These are phyloP conservation scores for Manis pentadactyla DNA, from an alignment of 2,797 vertebrate genomes.

Conservation along the genomic window DNA sequence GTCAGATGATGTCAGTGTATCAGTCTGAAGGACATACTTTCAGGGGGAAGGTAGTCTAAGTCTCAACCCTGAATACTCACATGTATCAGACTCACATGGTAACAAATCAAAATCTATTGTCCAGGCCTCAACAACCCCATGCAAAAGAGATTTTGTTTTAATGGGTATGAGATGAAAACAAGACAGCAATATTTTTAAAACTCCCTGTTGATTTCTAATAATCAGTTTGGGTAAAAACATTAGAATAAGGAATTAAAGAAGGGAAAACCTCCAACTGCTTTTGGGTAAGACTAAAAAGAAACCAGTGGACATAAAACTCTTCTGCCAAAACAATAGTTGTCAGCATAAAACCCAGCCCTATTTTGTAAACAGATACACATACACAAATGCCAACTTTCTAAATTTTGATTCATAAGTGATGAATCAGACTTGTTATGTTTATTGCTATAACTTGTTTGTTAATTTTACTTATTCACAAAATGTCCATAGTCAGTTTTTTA, in stretches of 20 bases:
- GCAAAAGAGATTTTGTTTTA: not conserved
- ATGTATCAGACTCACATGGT: not conserved
- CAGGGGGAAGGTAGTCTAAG: not conserved
- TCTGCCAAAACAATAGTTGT: not conserved
- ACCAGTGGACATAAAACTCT: not conserved
- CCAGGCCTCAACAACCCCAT: not conserved
- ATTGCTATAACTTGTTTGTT: not conserved
- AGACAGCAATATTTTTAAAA: not conserved
- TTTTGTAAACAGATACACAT: not conserved
- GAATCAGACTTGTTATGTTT: not conserved
- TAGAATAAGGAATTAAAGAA: not conserved
- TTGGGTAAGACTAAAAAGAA: not conserved
- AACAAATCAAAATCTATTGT: not conserved
- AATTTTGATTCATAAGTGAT: not conserved
- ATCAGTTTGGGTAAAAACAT: not conserved
- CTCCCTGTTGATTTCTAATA: not conserved
- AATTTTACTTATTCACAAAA: not conserved
- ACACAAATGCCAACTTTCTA: not conserved
- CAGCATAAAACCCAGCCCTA: not conserved
- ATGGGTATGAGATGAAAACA: fast-evolving
- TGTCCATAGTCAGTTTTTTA: not conserved
- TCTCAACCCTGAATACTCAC: not conserved
- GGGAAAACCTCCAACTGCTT: not conserved
- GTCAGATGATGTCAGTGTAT: not conserved
- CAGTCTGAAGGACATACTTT: not conserved